Evolutionary conservation across 1,140 invertebrate species (phyloP).

Genomic region (Reticulitermes speratus): DNA sequence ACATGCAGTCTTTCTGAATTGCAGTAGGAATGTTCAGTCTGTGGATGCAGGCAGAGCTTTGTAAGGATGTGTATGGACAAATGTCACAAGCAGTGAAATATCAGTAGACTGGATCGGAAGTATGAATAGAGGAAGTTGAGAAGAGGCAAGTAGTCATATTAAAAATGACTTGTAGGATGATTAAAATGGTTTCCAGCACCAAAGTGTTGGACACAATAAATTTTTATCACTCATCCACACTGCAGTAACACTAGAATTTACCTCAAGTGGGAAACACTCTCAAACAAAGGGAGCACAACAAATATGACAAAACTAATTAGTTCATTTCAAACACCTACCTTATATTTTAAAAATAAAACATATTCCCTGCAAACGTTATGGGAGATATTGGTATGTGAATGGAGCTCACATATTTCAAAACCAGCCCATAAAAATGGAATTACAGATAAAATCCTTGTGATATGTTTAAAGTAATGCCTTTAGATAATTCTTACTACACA

Average conservation of each 20-base stretch:
- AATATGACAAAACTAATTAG: neutral
- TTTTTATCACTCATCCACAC: neutral
- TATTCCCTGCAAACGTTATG: neutral
- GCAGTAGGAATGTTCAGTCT: neutral
- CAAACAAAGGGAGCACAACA: neutral
- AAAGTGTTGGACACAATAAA: neutral
- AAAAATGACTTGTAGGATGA: neutral
- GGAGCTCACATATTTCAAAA: neutral
- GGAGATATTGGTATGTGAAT: neutral
- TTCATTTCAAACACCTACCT: neutral
- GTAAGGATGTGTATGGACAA: neutral
- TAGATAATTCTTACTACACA: no score
- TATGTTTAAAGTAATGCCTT: no score
- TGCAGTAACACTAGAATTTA: neutral
- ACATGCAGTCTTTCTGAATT: no score
- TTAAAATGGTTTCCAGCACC: neutral
- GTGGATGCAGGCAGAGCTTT: neutral
- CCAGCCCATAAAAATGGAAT: no score
- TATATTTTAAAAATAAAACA: neutral
- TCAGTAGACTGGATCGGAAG: neutral
- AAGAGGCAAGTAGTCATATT: neutral
- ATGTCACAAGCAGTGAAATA: neutral
- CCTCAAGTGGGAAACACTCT: neutral
- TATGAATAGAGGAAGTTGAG: neutral
- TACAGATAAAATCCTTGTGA: no score